Percentiles rank a stretch among this genome's conserved stretches.
Conservation (phyloP, 2,113 vertebrate species). For the Ascaphus truei region DNA sequence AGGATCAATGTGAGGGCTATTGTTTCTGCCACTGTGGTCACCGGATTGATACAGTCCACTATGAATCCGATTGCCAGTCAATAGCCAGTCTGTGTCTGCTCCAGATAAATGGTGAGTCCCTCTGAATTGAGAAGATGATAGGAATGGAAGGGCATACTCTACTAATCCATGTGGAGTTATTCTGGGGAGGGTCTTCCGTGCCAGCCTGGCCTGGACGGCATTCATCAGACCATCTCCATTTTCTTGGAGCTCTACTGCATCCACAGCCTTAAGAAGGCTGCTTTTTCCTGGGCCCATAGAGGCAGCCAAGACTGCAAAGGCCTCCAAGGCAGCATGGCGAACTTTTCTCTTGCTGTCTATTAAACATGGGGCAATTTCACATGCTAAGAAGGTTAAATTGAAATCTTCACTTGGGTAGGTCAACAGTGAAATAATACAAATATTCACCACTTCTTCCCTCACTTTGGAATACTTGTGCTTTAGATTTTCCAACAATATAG, state of each 20-base stretch:
- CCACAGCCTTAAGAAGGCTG: conserved; percentile 71
- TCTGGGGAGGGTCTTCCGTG: conserved; percentile 71
- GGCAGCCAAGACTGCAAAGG: conserved; percentile 71
- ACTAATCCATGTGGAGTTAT: conserved; percentile 67
- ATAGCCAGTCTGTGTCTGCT: conserved; percentile 80
- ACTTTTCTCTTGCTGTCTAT: conserved; percentile 77
- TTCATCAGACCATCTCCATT: conserved; percentile 73
- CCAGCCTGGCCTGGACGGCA: conserved; percentile 77
- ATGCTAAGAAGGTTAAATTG: conserved; percentile 69
- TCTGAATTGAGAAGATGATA: conserved; percentile 55
- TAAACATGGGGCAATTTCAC: conserved; percentile 73
- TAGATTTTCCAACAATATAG: conserved; percentile 67
- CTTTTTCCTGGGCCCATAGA: conserved; percentile 68
- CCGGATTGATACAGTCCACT: conserved; percentile 65
- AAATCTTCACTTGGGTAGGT: conserved; percentile 73
- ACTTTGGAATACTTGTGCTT: conserved; percentile 76
- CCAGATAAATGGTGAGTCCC: conserved; percentile 48
- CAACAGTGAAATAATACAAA: conserved; percentile 74
- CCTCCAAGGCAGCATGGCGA: conserved; percentile 78
- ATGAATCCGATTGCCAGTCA: conserved; percentile 66
- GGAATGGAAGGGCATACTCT: conserved; percentile 72
- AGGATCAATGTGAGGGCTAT: conserved; percentile 29
- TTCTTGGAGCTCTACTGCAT: conserved; percentile 72
- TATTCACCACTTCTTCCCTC: conserved; percentile 74
- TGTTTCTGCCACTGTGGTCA: conserved; percentile 52